Base-by-base conservation (phyloP, 2,888 invertebrate genomes). In the Parasteatoda lunata region DNA sequence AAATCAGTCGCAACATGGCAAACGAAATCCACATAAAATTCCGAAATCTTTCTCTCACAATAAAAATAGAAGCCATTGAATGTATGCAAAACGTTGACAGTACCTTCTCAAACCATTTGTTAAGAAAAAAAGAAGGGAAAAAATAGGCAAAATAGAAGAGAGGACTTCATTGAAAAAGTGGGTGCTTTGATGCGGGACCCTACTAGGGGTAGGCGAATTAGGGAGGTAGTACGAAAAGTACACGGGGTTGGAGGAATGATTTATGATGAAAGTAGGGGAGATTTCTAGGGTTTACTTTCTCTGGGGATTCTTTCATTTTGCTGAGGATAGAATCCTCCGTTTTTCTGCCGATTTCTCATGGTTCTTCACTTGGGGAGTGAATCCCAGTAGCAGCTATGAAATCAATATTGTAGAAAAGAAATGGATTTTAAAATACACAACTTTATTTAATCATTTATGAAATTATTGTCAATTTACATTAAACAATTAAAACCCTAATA, bases 241-340 rank as follows among this genome's bases (percentile, higher is more conserved):
- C 66, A 75, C 64, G 51, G 66, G 77, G 78, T 72, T n/a, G n/a
- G 59, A 59, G 78, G 78, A 68, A 84, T 84, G 84, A 84, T 84
- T 84, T 84, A 84, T 84, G 84, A 65, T 72, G 65, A 77, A 64
- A 68, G 84, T 30, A 30, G 52, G 77, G 83, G 77, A 77, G 52
- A 71, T 83, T 83, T 77, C 77, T 52, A 66, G 84, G 77, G 68
- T 77, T 84, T 77, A 73, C 72, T 78, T 84, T 84, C 78, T 84
- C 78, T 48, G 75, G 84, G 78, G 84, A 79, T 73, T 70, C 54
- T 72, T 77, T 77, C 66, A 77, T 64, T 66, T 84, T 13, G 45
- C 5, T 49, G 59, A 66, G 84, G 59, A 59, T 13, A 59, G 7
- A 59, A 59, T 59, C 8, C n/a, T 9, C 4, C 4, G n/a, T n/a